Conservation (phyloP, 2,888 invertebrate species). For the Bellardia pandia region DNA sequence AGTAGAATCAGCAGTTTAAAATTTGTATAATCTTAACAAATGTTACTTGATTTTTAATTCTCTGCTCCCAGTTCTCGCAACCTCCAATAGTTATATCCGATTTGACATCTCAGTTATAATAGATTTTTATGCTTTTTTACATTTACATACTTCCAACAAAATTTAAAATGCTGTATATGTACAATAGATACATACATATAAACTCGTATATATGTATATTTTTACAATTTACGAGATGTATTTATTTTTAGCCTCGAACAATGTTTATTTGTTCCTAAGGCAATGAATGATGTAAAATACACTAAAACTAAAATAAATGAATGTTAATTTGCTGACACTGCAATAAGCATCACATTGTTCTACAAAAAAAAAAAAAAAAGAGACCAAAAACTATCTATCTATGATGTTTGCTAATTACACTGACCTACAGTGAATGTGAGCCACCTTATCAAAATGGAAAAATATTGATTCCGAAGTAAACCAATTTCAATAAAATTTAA, state of each 20-base stretch:
- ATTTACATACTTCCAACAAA: not conserved
- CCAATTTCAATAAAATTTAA: too few relatives aligned
- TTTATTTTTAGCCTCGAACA: slow-evolving; percentile 50
- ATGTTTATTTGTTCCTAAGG: slow-evolving; percentile 60
- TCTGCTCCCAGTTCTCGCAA: too few relatives aligned
- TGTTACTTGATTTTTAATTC: too few relatives aligned
- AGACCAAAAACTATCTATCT: not conserved
- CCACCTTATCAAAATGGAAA: not conserved
- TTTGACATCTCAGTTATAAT: not conserved
- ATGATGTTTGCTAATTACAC: not conserved
- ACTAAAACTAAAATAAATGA: slow-evolving; percentile 61
- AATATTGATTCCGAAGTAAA: not conserved
- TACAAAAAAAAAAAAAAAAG: not conserved
- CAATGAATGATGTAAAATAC: slow-evolving; percentile 64
- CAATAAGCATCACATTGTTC: slow-evolving; percentile 58
- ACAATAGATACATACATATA: too few relatives aligned
- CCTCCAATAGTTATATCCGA: not conserved
- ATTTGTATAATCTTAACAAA: too few relatives aligned
- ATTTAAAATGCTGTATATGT: too few relatives aligned
- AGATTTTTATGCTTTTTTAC: not conserved
- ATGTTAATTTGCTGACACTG: slow-evolving; percentile 72
- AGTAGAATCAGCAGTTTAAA: too few relatives aligned
- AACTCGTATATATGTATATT: too few relatives aligned
- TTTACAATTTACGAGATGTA: not conserved
- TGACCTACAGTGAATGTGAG: not conserved